Base-by-base conservation (phyloP, 2,888 invertebrate genomes). In the Spisula solida region DNA sequence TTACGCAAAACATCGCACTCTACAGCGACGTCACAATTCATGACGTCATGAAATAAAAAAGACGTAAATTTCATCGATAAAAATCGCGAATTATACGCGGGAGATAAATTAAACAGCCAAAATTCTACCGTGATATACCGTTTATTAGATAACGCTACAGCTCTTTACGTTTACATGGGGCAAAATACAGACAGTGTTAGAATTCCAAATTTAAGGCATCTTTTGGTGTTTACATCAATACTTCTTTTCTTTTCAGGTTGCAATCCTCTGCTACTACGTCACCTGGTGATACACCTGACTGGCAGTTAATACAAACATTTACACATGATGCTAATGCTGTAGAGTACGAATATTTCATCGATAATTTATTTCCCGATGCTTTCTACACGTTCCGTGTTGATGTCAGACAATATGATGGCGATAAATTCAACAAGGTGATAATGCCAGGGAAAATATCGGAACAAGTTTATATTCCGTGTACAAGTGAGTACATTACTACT, bases 351-450 rank as follows among this genome's bases (percentile, higher is more conserved):
- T 34, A 70, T 20, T 87, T 85, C 25, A 66, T 93, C 0, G 86
- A 79, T 6, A 70, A 82, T 56, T 90, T 94, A 25, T 81, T 88
- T n/a, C 91, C 92, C 18, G 92, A 93, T 80, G 90, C 78, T 4
- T 75, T 47, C 16, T 95, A 94, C 88, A 88, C 85, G 20, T 92
- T 94, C 90, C 87, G 95, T n/a, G 93, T 95, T 29, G 94, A 95
- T 85, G 93, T 93, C 29, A 89, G 92, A 51, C 92, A 93, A 29
- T 20, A 34, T 25, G 93, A 93, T 81, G 94, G 91, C 12, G 93
- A 89, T 6, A 95, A 95, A 83, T 47, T 92, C 5, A 82, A 92
- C 88, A 66, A 56, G 14, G 56, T 20, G 5, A 86, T 82, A 10
- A 51, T 89, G 60, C 82, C 81, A 25, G 91, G 86, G 41, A 91